Base-by-base conservation (phyloP, 2,888 invertebrate species). In the Globia sparganii region DNA sequence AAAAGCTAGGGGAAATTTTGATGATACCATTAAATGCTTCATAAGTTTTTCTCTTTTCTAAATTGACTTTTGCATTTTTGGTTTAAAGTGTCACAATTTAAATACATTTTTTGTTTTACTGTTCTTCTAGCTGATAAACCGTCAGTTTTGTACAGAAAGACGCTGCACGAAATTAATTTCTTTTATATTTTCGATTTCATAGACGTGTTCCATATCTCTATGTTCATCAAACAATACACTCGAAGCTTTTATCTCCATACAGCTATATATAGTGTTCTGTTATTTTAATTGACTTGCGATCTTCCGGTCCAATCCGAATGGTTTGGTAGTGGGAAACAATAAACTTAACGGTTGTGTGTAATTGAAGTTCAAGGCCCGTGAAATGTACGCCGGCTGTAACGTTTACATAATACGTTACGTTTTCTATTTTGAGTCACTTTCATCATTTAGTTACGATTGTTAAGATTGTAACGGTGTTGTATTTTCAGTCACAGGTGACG, bases 301-400 rank as follows among this genome's bases (percentile, higher is more conserved):
- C 87, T 72, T 78, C 76, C 79, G 75, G 75, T 53, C 46, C 28
- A 66, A 15, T 37, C 66, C 28, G 53, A 78, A 78, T 73, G 49
- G 66, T 64, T 85, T 74, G 72, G 58, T 72, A 75, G 86, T 86
- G 78, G 56, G 78, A 86, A 86, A 87, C 88, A 84, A 82, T 87
- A 81, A 70, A 81, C 76, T 77, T 86, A 84, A 86, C 87, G 82
- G 83, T 82, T 65, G 67, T 78, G 34, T 65, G 78, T 77, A 88
- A 86, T 86, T 83, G 78, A 88, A 86, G 87, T 87, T 87, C 87
- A 88, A 87, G 87, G 87, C 72, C 85, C 87, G 87, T 77, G 77
- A 86, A 86, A 75, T 78, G 80, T 75, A 67, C 75, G 70, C 34
- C 68, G 46, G 65, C 34, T 72, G 75, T 86, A 83, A 82, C 74